Conservation (phyloP, 1,140 invertebrate genomes). For the Lamellibrachia luymesi region DNA sequence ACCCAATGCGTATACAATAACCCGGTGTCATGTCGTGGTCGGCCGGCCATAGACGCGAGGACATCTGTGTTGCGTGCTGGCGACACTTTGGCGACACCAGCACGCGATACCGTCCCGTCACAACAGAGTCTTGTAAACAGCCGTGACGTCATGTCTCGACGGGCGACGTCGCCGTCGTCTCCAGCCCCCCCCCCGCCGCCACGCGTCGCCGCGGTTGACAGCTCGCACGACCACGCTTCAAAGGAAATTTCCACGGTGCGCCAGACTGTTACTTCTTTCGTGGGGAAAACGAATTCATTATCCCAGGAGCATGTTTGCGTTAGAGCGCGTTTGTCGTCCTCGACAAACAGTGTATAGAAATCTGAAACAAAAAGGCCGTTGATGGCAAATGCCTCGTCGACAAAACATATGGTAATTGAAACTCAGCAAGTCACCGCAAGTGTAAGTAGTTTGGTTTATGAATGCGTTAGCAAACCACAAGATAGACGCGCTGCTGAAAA, state of each 20-base stretch:
- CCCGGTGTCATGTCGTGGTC: background rate
- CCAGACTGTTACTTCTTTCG: background rate
- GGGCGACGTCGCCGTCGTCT: background rate
- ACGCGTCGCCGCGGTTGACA: background rate
- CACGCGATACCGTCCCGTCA: background rate
- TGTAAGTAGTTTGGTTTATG: background rate
- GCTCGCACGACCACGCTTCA: background rate
- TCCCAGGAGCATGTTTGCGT: background rate
- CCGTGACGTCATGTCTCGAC: background rate
- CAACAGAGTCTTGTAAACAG: background rate
- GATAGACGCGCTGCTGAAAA: background rate
- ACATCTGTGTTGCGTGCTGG: background rate
- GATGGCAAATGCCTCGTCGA: background rate
- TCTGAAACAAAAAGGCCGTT: background rate
- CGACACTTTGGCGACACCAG: background rate
- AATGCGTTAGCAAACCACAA: background rate
- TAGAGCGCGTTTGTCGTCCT: background rate
- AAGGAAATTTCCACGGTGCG: background rate
- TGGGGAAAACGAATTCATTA: background rate
- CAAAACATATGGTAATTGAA: background rate
- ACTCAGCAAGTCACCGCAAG: background rate
- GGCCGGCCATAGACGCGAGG: background rate
- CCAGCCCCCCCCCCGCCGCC: background rate
- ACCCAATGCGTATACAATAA: background rate
- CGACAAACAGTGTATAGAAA: background rate